Percentiles rank a stretch among this genome's conserved stretches.
Evolutionary conservation across 2,113 vertebrate species (phyloP).

Genomic region (Chloroceryle aenea): DNA sequence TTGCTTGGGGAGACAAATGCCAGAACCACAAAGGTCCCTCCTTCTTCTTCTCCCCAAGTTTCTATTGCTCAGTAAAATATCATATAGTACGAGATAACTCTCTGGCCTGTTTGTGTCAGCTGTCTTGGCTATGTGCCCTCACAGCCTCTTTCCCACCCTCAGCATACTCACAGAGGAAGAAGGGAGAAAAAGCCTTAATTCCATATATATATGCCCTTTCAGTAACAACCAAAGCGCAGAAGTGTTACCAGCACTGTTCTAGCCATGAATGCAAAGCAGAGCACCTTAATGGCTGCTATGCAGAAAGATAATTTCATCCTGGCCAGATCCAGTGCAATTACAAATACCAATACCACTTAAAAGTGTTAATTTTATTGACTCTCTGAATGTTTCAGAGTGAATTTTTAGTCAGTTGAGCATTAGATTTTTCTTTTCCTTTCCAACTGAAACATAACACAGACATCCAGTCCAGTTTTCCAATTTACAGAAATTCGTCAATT

Average conservation of each 20-base stretch:
- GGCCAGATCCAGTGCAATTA: background rate
- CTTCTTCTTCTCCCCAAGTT: background rate
- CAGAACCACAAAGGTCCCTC: background rate
- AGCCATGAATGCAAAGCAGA: fast-evolving
- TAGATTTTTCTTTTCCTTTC: background rate
- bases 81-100: fast-evolving
- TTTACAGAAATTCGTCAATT: background rate
- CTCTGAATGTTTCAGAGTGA: background rate
- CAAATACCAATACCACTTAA: background rate
- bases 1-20: background rate
- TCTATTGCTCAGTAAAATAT: background rate
- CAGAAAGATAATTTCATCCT: background rate
- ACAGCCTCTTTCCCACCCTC: background rate
- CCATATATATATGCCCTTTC: fast-evolving
- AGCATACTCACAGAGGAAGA: background rate
- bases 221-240: background rate
- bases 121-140: background rate
- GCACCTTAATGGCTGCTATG: too few species aligned
- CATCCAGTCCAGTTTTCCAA: background rate
- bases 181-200: background rate
- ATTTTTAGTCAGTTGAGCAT: background rate
- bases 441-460: background rate
- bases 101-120: background rate
- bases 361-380: background rate
- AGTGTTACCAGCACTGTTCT: background rate